A percentile compares a stretch with the other conserved stretches of the same genome.
These are phyloP conservation scores for Caerostris extrusa DNA, from an alignment of 1,140 invertebrate species.

Conservation along the genomic window DNA sequence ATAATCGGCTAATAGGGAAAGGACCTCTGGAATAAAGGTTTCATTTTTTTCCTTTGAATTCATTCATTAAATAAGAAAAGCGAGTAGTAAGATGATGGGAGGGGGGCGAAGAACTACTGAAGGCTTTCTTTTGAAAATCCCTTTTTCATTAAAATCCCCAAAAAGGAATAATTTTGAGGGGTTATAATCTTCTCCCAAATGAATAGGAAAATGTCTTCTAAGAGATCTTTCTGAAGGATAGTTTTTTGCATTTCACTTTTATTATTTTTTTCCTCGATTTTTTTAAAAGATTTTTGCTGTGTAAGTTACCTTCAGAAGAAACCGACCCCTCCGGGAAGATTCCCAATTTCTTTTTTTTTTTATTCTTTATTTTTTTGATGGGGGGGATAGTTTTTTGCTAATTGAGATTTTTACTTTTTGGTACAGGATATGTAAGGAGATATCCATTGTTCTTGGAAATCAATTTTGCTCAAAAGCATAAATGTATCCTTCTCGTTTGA, in stretches of 20 bases:
- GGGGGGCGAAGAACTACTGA: neutral
- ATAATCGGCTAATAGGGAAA: neutral
- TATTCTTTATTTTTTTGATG: neutral
- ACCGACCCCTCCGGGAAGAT: neutral
- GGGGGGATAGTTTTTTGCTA: neutral
- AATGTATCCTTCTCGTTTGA: neutral
- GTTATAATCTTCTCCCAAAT: conserved; percentile 33
- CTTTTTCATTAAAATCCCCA: conserved; percentile 41
- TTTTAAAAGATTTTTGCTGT: neutral
- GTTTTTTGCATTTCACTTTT: neutral
- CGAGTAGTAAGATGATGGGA: neutral
- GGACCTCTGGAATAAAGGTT: neutral
- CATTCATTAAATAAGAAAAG: neutral
- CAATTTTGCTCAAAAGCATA: neutral
- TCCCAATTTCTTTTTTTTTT: neutral
- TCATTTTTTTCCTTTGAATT: neutral
- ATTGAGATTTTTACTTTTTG: conserved; percentile 8
- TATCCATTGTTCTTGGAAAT: conserved; percentile 37
- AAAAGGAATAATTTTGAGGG: conserved; percentile 49
- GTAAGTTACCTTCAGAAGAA: neutral
- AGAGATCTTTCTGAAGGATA: neutral
- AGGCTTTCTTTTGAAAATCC: neutral
- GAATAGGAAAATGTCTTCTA: conserved; percentile 27
- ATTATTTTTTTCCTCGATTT: neutral
- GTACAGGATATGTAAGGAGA: neutral